Evolutionary conservation across 2,888 invertebrate species (phyloP), one percentile per base, ranked within the genome.

Genomic region (Aphelenchoides bicaudatus): DNA sequence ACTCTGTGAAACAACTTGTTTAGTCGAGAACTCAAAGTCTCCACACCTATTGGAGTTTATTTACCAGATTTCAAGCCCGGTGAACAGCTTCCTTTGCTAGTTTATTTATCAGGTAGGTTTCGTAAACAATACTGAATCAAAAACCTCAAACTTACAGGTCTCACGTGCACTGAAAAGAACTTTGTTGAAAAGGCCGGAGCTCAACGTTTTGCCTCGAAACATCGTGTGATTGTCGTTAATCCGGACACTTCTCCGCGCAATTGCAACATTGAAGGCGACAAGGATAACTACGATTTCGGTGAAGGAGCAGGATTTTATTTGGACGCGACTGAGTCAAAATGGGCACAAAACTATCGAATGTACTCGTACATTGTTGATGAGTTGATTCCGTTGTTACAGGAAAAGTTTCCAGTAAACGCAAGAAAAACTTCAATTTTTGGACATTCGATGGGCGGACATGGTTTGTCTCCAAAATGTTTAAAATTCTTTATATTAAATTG

Each of bases 131-230:
- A 28, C 16, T 31, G 46, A 1, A n/a, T 31, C 1, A 52, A n/a
- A 0, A n/a, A 8, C 16, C 0, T 1, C 10, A 13, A 30, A 25
- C 37, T 63, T 28, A 25, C 16, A 70, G 69, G 94, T 1, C 83
- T 96, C 29, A 89, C 89, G 0, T 96, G 96, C 80, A 90, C 86
- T 10, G 94, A 98, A 80, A 88, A 89, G 75, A 98, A 98, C 82
- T 93, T 96, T 78, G 87, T 93, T 64, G 87, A 88, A 51, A 98
- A 98, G 82, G 86, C 91, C 46, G 94, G 93, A n/a, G 88, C 89
- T 62, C 98, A 98, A 83, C 85, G 85, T 82, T 87, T 87, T 81
- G 96, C 96, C 3, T 85, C 91, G 3, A 85, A 90, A 75, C 85
- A 88, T 78, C 88, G 88, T 0, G 82, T 98, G 2, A 86, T 91